A percentile compares a stretch with the other conserved stretches of the same genome.
Conservation (phyloP, 2,888 invertebrate genomes). For the Limnephilus marmoratus region DNA sequence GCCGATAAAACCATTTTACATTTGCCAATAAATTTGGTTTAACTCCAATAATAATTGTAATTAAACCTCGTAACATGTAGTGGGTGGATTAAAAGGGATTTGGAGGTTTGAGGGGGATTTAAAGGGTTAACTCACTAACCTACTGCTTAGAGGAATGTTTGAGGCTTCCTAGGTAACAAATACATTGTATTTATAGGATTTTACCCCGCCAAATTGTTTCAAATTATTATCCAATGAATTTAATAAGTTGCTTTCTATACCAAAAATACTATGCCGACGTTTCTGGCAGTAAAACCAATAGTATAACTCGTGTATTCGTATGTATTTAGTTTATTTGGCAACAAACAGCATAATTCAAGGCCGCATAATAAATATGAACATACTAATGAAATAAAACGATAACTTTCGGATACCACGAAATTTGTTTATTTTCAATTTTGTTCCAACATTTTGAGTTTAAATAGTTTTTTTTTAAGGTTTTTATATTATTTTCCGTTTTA, state of each 20-base stretch:
- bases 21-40: background rate
- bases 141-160: background rate
- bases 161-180: background rate
- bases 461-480: too few species aligned
- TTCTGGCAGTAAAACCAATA: background rate
- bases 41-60: slow-evolving; percentile 3
- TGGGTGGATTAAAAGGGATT: background rate
- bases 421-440: too few species aligned
- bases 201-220: background rate
- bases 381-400: too few species aligned
- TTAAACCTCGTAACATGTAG: slow-evolving; percentile 11
- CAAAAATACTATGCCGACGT: background rate
- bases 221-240: background rate
- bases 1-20: background rate
- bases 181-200: background rate
- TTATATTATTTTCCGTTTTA: too few species aligned
- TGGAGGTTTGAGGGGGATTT: background rate
- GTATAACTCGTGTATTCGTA: too few species aligned
- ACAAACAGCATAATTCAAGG: too few species aligned
- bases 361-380: too few species aligned
- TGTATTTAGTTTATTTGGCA: background rate
- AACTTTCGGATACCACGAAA: too few species aligned
- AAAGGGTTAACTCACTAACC: background rate
- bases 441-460: too few species aligned
- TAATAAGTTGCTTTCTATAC: background rate